A percentile compares a stretch with the other conserved stretches of the same genome.
These are phyloP conservation scores for Grallaria varia DNA, from an alignment of 2,113 vertebrate species.

Conservation along the genomic window DNA sequence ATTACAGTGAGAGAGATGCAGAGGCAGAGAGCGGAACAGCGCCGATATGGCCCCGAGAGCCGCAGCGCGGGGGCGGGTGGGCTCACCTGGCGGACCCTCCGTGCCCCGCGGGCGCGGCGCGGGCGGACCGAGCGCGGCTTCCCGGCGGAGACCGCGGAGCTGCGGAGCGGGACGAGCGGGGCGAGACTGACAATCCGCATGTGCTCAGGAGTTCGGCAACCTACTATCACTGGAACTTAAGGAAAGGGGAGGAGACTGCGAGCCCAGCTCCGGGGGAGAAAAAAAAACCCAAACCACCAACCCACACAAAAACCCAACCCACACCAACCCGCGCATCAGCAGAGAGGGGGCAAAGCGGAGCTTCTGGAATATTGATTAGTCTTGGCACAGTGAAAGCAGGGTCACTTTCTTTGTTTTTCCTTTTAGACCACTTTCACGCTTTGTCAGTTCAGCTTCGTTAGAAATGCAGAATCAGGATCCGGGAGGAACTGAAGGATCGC, in stretches of 20 bases:
- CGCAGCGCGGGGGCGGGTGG: fast-evolving
- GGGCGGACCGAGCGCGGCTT: background rate
- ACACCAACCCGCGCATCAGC: background rate
- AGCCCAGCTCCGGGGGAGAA: background rate
- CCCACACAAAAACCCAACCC: background rate
- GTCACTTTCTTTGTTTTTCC: constrained; percentile 64
- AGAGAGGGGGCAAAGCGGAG: background rate
- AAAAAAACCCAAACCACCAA: background rate
- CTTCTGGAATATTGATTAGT: constrained; percentile 73
- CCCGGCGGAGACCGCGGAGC: background rate
- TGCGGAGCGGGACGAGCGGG: background rate
- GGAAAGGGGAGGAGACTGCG: constrained; percentile 77
- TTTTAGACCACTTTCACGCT: constrained; percentile 71
- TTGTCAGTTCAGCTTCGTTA: constrained; percentile 68
- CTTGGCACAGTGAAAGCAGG: constrained; percentile 38
- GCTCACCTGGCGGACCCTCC: constrained; percentile 55
- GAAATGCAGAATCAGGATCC: constrained; percentile 65
- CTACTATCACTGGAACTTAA: constrained; percentile 71
- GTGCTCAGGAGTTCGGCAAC: constrained; percentile 48
- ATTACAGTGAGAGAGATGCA: background rate
- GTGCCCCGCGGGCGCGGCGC: fast-evolving
- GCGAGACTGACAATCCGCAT: constrained; percentile 20
- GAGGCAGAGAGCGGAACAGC: background rate
- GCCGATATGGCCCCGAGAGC: no score
- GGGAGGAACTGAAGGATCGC: background rate